Percentiles rank a stretch among this genome's conserved stretches.
Conservation (phyloP, 2,797 vertebrate species). For the Enteromius unitaeniatus region DNA sequence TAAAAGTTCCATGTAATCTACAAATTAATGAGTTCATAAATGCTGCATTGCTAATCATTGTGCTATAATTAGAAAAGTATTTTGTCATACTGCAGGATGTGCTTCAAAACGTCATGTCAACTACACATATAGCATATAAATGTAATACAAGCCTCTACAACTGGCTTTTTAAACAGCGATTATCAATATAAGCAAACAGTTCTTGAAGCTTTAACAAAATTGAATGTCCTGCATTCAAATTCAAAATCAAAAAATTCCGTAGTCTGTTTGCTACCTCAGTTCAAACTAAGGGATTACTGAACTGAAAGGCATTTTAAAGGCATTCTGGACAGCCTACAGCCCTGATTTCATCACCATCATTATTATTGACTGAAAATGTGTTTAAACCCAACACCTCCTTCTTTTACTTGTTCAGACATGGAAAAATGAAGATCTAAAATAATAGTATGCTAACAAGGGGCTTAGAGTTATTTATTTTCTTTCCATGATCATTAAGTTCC, state of each 20-base stretch:
- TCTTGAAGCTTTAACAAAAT: background rate
- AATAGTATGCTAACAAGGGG: conserved; percentile 24
- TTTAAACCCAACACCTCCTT: background rate
- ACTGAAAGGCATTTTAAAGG: conserved; percentile 46
- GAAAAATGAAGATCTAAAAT: conserved; percentile 17
- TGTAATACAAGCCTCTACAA: background rate
- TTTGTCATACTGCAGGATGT: background rate
- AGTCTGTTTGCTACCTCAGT: conserved; percentile 10
- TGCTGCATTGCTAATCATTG: conserved; percentile 1
- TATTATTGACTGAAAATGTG: conserved; percentile 34
- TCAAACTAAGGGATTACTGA: conserved; percentile 49
- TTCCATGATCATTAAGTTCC: conserved; percentile 45
- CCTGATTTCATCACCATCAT: conserved; percentile 36
- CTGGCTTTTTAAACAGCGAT: background rate
- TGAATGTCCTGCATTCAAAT: conserved; percentile 7
- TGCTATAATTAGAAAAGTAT: background rate
- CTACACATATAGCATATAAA: background rate
- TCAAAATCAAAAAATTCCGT: background rate
- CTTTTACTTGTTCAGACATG: conserved; percentile 14
- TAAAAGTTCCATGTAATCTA: background rate
- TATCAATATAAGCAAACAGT: background rate
- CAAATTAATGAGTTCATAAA: conserved; percentile 20
- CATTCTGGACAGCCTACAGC: conserved; percentile 12
- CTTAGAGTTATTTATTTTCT: conserved; percentile 39
- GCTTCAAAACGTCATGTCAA: background rate